Evolutionary conservation across 2,797 vertebrate species (phyloP).

Genomic region (Tolypeutes matacus): DNA sequence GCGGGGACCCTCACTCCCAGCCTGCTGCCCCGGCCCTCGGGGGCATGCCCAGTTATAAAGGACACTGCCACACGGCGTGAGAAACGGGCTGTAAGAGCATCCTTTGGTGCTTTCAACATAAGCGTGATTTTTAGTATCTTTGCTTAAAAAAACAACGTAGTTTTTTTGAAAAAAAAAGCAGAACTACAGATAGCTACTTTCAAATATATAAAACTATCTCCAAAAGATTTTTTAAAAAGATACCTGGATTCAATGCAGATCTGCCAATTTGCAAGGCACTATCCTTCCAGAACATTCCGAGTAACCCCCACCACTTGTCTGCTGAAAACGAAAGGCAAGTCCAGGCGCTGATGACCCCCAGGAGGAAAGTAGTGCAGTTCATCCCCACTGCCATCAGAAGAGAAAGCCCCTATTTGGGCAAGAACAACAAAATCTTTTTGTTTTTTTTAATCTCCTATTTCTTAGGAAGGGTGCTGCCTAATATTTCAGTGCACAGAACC

Average conservation of each 20-base stretch:
- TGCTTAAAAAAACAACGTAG: background rate
- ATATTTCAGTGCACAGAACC: too few species aligned
- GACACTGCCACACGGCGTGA: accelerated
- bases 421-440: too few species aligned
- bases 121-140: background rate
- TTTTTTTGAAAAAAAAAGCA: background rate
- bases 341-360: accelerated
- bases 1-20: too few species aligned
- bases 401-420: background rate
- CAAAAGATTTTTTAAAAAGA: background rate
- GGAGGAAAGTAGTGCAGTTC: background rate
- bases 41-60: too few species aligned
- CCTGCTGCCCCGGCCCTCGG: too few species aligned
- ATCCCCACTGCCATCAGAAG: background rate
- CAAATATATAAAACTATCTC: background rate
- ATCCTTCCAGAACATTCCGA: background rate
- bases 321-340: background rate
- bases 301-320: background rate
- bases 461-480: background rate
- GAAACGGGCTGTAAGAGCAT: background rate
- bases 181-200: background rate
- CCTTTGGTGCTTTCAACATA: background rate
- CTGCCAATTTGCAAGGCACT: background rate
- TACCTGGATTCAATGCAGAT: background rate
- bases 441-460: background rate